Evolutionary conservation across 2,797 vertebrate genomes (phyloP).

Genomic region (Acipenser transmontanus): DNA sequence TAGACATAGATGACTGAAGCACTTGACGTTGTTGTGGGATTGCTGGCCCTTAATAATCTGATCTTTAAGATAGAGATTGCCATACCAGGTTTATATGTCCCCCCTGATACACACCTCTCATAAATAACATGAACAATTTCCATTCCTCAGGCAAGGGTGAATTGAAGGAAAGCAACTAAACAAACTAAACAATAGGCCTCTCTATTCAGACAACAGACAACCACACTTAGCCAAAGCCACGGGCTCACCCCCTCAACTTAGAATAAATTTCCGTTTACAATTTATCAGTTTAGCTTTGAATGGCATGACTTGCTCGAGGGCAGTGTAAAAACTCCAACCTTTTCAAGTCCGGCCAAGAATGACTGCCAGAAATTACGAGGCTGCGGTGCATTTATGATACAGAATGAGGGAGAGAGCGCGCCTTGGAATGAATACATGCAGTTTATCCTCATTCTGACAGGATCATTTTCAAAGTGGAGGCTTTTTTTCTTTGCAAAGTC

Average conservation of each 20-base stretch:
- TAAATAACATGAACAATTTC: no score
- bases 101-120: no score
- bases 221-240: background rate
- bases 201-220: no score
- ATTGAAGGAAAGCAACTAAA: no score
- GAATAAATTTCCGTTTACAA: constrained; percentile 42
- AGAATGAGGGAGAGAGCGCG: constrained; percentile 40
- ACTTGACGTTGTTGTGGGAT: no score
- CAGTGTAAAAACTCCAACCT: constrained; percentile 42
- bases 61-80: no score
- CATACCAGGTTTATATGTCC: no score
- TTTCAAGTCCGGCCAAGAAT: constrained; percentile 69
- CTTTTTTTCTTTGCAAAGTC: constrained; percentile 53
- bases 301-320: constrained; percentile 51
- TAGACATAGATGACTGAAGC: no score
- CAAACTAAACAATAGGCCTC: no score
- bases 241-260: constrained; percentile 23
- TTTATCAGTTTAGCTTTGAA: constrained; percentile 42
- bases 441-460: constrained; percentile 58
- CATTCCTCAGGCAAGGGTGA: no score
- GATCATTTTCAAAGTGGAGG: constrained; percentile 68
- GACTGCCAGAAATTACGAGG: constrained; percentile 58
- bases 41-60: no score
- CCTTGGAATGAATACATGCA: constrained; percentile 62
- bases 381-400: constrained; percentile 44